Conservation (phyloP, 2,113 vertebrate species). For the Corythaeola cristata region DNA sequence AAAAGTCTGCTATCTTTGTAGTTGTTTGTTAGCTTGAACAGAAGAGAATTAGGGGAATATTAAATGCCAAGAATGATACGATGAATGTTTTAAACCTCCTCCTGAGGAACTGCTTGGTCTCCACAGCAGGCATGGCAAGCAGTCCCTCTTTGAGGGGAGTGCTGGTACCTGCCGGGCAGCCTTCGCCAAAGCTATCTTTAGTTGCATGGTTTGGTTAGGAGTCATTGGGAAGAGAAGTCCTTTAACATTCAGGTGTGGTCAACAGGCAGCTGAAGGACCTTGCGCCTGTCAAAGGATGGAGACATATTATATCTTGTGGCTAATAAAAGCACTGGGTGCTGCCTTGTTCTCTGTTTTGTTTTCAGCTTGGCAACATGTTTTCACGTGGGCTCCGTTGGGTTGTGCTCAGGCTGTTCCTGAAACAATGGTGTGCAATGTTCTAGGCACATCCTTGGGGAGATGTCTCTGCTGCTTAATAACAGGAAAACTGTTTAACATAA, state of each 20-base stretch:
- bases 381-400: accelerated
- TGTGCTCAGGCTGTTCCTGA: neutral
- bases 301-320: neutral
- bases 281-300: neutral
- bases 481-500: conserved; percentile 2
- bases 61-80: neutral
- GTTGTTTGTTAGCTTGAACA: neutral
- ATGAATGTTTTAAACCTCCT: neutral
- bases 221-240: neutral
- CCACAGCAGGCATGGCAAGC: neutral
- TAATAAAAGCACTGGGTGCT: neutral
- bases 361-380: neutral
- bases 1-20: neutral
- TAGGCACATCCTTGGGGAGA: neutral
- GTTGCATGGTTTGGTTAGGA: neutral
- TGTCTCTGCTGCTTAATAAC: neutral
- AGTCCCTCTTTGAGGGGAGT: neutral
- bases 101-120: neutral
- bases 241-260: neutral
- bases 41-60: neutral
- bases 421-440: conserved; percentile 19
- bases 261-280: neutral
- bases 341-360: neutral
- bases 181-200: neutral
- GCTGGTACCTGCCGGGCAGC: accelerated